phyloP scores from a whole-genome alignment of 2,797 vertebrate species.

The Erpetoichthys calabaricus region DNA sequence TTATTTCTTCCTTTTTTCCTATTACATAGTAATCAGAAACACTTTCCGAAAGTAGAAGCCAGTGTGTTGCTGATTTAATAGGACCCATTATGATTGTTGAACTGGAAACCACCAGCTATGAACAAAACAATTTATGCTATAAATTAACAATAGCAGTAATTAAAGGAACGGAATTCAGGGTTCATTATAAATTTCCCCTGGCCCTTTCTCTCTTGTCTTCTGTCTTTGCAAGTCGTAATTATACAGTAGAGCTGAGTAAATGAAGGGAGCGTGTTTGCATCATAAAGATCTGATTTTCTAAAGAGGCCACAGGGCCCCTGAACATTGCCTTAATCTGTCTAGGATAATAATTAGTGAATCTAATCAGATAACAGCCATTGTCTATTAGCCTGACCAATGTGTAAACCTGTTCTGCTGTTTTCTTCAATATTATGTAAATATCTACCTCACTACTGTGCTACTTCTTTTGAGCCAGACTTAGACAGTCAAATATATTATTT shows the following conservation, averaged over 20 bases:
- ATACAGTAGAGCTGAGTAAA: not conserved
- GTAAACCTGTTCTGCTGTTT: not conserved
- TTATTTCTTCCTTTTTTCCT: too few species aligned
- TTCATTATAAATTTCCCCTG: conserved; percentile 10
- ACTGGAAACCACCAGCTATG: conserved; percentile 28
- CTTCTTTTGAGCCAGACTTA: too few species aligned
- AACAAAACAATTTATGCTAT: conserved; percentile 35
- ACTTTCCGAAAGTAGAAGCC: too few species aligned
- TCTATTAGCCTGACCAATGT: conserved; percentile 11
- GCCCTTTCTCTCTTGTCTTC: conserved; percentile 10
- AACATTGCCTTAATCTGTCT: conserved; percentile 8
- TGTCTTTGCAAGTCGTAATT: conserved; percentile 10
- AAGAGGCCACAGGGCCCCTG: conserved; percentile 8
- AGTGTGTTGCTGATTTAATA: conserved; percentile 16
- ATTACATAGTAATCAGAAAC: too few species aligned
- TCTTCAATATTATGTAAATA: conserved; percentile 4
- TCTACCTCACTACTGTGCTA: not conserved
- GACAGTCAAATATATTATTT: too few species aligned
- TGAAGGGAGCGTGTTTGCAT: conserved; percentile 5
- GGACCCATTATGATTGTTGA: conserved; percentile 32
- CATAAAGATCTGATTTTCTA: conserved; percentile 15
- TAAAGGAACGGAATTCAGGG: conserved; percentile 20
- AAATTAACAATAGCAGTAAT: conserved; percentile 36
- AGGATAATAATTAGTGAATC: conserved; percentile 12
- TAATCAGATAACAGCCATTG: conserved; percentile 8